These are phyloP conservation scores for Spodoptera littoralis DNA, from an alignment of 2,888 invertebrate genomes.

Conservation along the genomic window DNA sequence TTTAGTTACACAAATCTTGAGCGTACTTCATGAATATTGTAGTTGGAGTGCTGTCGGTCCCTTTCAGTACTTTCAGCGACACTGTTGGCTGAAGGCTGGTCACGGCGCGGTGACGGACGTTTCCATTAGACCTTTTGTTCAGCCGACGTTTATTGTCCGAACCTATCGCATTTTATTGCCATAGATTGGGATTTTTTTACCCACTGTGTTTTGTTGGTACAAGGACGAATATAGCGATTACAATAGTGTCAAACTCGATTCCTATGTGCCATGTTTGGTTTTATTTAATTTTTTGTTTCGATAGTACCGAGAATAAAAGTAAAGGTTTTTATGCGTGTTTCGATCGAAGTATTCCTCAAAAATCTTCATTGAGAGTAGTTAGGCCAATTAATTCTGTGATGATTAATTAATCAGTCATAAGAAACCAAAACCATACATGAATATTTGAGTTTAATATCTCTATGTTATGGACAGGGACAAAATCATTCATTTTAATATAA, in stretches of 20 bases:
- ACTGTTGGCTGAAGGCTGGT: constrained; percentile 32
- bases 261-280: constrained; percentile 12
- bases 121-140: constrained; percentile 64
- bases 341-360: too few species aligned
- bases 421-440: too few species aligned
- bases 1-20: not conserved
- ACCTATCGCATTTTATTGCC: constrained; percentile 50
- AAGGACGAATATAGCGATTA: constrained; percentile 39
- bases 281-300: not conserved
- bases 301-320: not conserved
- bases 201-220: constrained; percentile 38
- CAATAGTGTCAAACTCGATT: constrained; percentile 41
- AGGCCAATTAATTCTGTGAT: too few species aligned
- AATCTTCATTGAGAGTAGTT: too few species aligned
- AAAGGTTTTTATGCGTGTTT: too few species aligned
- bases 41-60: constrained; percentile 12
- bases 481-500: too few species aligned
- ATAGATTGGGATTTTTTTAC: constrained; percentile 50
- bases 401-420: too few species aligned
- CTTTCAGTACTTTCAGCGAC: constrained; percentile 12
- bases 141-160: constrained; percentile 56
- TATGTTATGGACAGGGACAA: too few species aligned
- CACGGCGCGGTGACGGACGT: constrained; percentile 56
- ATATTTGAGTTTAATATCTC: too few species aligned
- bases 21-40: constrained; percentile 14